phyloP scores from a whole-genome alignment of 2,888 invertebrate genomes.

The Carcina quercana region DNA sequence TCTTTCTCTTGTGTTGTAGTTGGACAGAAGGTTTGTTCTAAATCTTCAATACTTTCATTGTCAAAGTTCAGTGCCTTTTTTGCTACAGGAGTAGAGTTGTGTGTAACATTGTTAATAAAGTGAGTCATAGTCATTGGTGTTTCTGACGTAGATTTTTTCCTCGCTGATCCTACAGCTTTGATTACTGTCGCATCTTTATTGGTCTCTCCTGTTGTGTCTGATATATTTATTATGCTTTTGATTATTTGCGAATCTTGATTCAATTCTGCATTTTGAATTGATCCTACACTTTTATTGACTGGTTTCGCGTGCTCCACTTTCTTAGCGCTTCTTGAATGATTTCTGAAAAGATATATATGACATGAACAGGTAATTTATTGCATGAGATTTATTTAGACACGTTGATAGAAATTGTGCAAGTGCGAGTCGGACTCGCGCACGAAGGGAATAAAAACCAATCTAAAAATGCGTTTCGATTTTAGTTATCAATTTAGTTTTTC shows the following conservation, averaged over 20 bases:
- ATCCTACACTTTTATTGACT: neutral
- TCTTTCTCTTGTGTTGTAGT: constrained; percentile 58
- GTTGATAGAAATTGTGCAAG: no score
- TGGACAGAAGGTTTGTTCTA: constrained; percentile 42
- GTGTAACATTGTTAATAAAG: constrained; percentile 48
- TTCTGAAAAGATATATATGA: no score
- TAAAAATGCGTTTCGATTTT: no score
- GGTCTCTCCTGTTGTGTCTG: constrained; percentile 32
- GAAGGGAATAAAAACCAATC: no score
- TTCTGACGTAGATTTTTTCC: constrained; percentile 29
- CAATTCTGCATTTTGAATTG: constrained; percentile 3
- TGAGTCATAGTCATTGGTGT: constrained; percentile 53
- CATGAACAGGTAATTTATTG: no score
- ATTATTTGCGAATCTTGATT: constrained; percentile 14
- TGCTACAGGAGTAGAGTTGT: constrained; percentile 59
- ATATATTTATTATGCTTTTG: constrained; percentile 35
- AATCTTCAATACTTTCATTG: constrained; percentile 26
- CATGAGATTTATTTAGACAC: no score
- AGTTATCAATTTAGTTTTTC: no score
- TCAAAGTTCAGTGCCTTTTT: constrained; percentile 55
- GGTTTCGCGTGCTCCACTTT: no score
- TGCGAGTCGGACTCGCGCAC: no score
- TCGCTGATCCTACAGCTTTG: constrained; percentile 23
- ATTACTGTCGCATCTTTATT: constrained; percentile 30
- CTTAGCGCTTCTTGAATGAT: no score